Evolutionary conservation across 2,888 invertebrate species (phyloP).

Genomic region (Macaria liturata): DNA sequence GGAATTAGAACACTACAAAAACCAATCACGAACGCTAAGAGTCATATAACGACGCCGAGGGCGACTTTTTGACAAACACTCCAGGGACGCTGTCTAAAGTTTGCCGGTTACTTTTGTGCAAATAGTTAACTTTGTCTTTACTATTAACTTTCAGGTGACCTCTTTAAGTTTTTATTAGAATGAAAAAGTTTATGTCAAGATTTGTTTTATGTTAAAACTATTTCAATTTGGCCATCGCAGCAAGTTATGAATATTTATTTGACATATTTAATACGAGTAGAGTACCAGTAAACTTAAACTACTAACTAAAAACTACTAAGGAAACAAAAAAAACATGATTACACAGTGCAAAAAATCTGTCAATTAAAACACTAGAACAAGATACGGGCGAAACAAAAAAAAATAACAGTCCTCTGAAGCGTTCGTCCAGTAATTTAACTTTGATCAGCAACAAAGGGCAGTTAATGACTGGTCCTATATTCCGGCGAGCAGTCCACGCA

Average conservation of each 20-base stretch:
- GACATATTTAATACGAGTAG: too few relatives aligned
- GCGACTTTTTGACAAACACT: constrained; percentile 64
- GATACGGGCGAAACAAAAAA: too few relatives aligned
- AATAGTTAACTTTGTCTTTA: too few relatives aligned
- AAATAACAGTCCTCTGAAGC: background rate
- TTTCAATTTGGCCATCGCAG: too few relatives aligned
- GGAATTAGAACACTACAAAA: constrained; percentile 59
- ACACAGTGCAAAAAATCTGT: too few relatives aligned
- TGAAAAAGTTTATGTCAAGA: background rate
- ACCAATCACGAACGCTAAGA: constrained; percentile 65
- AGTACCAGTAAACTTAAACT: background rate
- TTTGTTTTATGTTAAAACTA: too few relatives aligned
- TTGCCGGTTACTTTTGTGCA: constrained; percentile 31
- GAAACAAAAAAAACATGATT: too few relatives aligned
- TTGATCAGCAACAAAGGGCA: constrained; percentile 21
- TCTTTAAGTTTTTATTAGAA: too few relatives aligned
- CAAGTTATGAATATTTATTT: too few relatives aligned
- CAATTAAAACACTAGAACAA: background rate
- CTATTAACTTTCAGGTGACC: too few relatives aligned
- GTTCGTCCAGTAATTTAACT: constrained; percentile 7
- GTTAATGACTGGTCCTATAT: constrained; percentile 23
- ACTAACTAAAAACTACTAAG: background rate
- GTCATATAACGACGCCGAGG: constrained; percentile 55
- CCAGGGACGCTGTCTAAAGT: constrained; percentile 43
- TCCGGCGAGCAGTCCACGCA: constrained; percentile 19